phyloP scores from a whole-genome alignment of 2,113 vertebrate species.

The Crotophaga sulcirostris region DNA sequence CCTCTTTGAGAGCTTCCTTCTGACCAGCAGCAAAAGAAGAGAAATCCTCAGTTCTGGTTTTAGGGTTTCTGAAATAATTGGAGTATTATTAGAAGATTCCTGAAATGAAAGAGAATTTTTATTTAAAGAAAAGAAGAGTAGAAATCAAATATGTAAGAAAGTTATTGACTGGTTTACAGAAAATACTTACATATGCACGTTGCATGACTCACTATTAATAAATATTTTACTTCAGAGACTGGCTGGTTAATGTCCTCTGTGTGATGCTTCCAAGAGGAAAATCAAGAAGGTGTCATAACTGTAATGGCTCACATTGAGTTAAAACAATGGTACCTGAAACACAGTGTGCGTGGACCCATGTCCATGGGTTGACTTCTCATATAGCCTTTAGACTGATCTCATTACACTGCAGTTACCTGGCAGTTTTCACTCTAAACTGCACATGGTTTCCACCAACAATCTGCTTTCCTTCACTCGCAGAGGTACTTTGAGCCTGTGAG shows the following conservation, averaged over 20 bases:
- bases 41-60: neutral
- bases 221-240: neutral
- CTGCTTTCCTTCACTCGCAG: accelerated
- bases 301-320: neutral
- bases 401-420: neutral
- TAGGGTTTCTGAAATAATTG: neutral
- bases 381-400: neutral
- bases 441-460: accelerated
- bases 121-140: neutral
- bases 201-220: neutral
- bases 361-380: neutral
- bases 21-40: neutral
- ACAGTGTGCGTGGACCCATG: neutral
- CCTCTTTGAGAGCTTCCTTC: neutral
- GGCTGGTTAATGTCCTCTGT: neutral
- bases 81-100: neutral
- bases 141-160: neutral
- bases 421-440: neutral
- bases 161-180: neutral
- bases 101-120: neutral
- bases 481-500: neutral
- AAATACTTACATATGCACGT: neutral
- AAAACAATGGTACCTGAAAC: neutral
- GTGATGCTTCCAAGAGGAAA: neutral
- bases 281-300: neutral